phyloP scores from a whole-genome alignment of 2,113 vertebrate genomes.

The Romanogobio albipinnatus region DNA sequence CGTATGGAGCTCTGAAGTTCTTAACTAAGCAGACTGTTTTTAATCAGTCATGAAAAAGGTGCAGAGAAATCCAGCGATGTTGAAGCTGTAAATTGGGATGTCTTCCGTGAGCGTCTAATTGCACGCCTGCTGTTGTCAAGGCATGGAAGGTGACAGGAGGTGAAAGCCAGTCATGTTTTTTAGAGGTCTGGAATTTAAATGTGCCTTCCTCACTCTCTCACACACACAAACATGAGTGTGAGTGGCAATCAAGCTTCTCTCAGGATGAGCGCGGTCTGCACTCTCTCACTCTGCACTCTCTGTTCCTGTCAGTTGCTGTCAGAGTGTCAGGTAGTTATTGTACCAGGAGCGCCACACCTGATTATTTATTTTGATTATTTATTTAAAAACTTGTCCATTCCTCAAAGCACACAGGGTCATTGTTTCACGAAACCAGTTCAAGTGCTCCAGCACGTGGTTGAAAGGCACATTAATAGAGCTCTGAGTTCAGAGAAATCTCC shows the following conservation, averaged over 20 bases:
- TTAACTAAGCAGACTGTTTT: background rate
- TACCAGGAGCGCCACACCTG: conserved; percentile 12
- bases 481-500: background rate
- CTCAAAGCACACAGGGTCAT: conserved; percentile 34
- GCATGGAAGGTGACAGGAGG: conserved; percentile 48
- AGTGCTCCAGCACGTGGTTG: background rate
- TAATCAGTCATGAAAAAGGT: conserved; percentile 52
- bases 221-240: background rate
- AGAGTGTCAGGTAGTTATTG: conserved; percentile 41
- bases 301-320: conserved; percentile 32
- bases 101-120: conserved; percentile 41
- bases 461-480: background rate
- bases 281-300: conserved; percentile 38
- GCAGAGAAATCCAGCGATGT: conserved; percentile 42
- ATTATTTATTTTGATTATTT: conserved; percentile 47
- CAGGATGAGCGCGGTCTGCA: conserved; percentile 4
- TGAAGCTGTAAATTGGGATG: conserved; percentile 42
- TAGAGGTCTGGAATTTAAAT: conserved; percentile 43
- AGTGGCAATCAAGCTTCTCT: conserved; percentile 28
- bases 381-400: conserved; percentile 33
- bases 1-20: background rate
- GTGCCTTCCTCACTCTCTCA: background rate
- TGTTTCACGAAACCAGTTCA: conserved; percentile 7
- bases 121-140: conserved; percentile 37
- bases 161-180: conserved; percentile 48